These are phyloP conservation scores for Amblyteles armatorius DNA, from an alignment of 2,888 invertebrate species.

Conservation along the genomic window DNA sequence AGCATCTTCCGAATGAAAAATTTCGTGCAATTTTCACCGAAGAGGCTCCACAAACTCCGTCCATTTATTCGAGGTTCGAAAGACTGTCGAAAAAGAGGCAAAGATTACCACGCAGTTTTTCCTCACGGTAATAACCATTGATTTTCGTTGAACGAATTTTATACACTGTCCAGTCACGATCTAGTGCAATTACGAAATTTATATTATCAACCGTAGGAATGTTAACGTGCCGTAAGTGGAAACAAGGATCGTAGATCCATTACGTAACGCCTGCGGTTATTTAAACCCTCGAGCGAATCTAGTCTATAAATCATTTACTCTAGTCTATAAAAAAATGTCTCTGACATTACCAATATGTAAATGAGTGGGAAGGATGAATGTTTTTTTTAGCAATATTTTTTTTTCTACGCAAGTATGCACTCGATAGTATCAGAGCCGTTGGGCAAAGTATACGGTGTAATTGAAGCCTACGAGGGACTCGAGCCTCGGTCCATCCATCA, in stretches of 20 bases:
- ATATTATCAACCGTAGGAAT: constrained; percentile 13
- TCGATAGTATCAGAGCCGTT: background rate
- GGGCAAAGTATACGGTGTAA: background rate
- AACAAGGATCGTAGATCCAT: constrained; percentile 1
- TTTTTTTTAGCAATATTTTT: background rate
- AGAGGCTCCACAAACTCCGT: background rate
- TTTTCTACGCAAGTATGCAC: too few species aligned
- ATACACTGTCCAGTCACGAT: constrained; percentile 59
- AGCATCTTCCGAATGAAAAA: background rate
- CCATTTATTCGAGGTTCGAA: background rate
- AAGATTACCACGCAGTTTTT: background rate
- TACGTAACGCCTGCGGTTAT: background rate
- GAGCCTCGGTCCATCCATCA: constrained; percentile 11
- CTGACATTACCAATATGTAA: background rate
- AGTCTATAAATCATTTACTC: background rate
- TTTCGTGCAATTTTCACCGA: background rate
- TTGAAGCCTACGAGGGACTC: background rate
- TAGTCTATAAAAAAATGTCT: background rate
- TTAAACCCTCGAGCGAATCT: background rate
- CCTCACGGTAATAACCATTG: background rate
- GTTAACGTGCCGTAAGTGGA: background rate
- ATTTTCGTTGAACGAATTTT: constrained; percentile 30
- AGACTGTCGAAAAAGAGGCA: background rate
- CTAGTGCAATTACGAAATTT: background rate
- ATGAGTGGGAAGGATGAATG: background rate